Percentiles rank a stretch among this genome's conserved stretches.
These are phyloP conservation scores for Gallinago solitaria DNA, from an alignment of 2,797 vertebrate species.

Conservation along the genomic window DNA sequence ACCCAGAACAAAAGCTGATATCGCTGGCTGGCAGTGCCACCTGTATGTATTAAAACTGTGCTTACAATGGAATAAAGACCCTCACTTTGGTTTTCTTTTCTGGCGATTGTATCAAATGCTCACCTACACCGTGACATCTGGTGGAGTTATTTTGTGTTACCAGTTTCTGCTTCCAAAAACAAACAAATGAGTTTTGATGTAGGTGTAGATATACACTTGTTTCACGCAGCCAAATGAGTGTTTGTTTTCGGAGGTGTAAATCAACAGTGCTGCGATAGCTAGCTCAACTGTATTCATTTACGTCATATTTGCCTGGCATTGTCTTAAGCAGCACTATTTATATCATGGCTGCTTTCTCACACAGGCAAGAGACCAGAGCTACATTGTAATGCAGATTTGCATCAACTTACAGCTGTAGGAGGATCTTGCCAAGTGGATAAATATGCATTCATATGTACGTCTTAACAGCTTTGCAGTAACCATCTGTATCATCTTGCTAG, in stretches of 20 bases:
- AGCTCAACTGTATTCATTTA: neutral
- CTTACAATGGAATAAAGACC: slow-evolving; percentile 20
- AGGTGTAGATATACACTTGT: neutral
- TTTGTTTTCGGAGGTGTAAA: slow-evolving; percentile 24
- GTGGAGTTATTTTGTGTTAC: neutral
- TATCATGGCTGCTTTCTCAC: neutral
- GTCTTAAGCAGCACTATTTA: neutral
- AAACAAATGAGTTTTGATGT: slow-evolving; percentile 9
- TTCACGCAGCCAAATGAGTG: neutral
- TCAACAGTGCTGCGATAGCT: neutral
- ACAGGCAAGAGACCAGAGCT: neutral
- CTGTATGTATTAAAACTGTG: slow-evolving; percentile 60
- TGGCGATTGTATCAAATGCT: neutral
- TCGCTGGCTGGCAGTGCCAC: slow-evolving; percentile 57
- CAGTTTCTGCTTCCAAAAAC: neutral
- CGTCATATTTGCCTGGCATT: neutral
- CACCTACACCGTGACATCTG: neutral
- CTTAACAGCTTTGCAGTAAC: neutral
- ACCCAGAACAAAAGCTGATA: slow-evolving; percentile 29
- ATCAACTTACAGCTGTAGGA: neutral
- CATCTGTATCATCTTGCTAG: neutral
- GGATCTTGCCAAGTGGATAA: neutral
- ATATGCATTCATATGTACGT: neutral
- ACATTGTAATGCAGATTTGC: neutral
- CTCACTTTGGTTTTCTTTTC: slow-evolving; percentile 15